A percentile compares a stretch with the other conserved stretches of the same genome.
Evolutionary conservation across 2,113 vertebrate species (phyloP).

Genomic region (Pollimyrus isidori): DNA sequence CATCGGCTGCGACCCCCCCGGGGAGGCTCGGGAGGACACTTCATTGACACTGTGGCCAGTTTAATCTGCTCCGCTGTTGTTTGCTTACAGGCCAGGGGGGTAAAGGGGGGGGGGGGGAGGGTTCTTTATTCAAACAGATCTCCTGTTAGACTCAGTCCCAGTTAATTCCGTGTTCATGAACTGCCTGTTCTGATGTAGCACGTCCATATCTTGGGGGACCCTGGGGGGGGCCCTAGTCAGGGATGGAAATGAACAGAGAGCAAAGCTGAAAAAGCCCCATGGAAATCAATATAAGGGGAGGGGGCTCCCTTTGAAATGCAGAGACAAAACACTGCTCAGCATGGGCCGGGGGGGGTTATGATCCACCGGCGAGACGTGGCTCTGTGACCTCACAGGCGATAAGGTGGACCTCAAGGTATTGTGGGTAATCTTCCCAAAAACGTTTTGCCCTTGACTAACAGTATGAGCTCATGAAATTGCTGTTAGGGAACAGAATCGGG

Average conservation of each 20-base stretch:
- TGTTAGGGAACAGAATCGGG: background rate
- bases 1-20: conserved; percentile 36
- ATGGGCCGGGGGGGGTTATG: background rate
- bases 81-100: background rate
- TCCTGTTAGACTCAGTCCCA: background rate
- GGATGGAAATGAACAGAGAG: background rate
- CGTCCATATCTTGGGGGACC: background rate
- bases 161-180: conserved; percentile 1
- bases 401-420: background rate
- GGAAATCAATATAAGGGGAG: background rate
- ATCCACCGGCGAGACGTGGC: background rate
- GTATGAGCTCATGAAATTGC: background rate
- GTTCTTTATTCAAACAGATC: background rate
- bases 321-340: background rate
- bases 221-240: background rate
- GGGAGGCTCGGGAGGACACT: background rate
- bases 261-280: background rate
- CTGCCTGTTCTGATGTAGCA: background rate
- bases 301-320: background rate
- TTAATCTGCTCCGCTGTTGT: background rate
- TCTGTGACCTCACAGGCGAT: background rate
- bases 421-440: background rate
- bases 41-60: background rate
- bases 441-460: background rate
- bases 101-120: background rate